Base-by-base conservation (phyloP, 2,888 invertebrate genomes). In the Drosophila flavopinicola region DNA sequence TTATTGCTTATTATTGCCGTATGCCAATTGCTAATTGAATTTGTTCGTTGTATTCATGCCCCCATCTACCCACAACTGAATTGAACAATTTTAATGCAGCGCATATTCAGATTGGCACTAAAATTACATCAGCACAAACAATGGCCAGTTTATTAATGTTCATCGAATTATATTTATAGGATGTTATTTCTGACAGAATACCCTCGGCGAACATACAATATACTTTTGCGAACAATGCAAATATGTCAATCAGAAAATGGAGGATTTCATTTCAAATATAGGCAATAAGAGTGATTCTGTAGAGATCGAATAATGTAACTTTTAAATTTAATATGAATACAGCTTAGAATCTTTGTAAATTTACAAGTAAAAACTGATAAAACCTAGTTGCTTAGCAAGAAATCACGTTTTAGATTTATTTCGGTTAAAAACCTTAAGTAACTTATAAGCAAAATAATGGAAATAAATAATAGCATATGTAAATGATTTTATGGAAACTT, bases 11-110 rank as follows among this genome's bases (percentile, higher is more conserved):
- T 70, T 70, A 53, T 75, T 71, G 67, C 58, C 51, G 41, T 74
- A 52, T 73, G 72, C 57, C 78, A 66, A 80, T 80, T 73, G 78
- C 85, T 78, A 85, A 85, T 85, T 78, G 61, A 74, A 71, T 77
- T 75, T 78, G 63, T 77, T 75, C 74, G 63, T 52, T 78, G 44
- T 58, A 61, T 59, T 45, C 52, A 37, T 9, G 5, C 15, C 27
- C 17, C 7, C 13, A 1, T 11, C 27, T 3, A 4, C n/a, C 23
- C 42, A 17, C 30, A 51, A 17, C 35, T 30, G 52, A 64, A 69
- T 69, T 60, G 39, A 66, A 74, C 59, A 59, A 70, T 69, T 66
- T 76, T 66, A 69, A 77, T 76, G 65, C 65, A 56, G 29, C 80
- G 51, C 56, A 51, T 65, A 73, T 65, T 65, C 38, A 15, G 39